A percentile compares a stretch with the other conserved stretches of the same genome.
phyloP scores from a whole-genome alignment of 2,797 vertebrate genomes.

The Ceyx erithaca region DNA sequence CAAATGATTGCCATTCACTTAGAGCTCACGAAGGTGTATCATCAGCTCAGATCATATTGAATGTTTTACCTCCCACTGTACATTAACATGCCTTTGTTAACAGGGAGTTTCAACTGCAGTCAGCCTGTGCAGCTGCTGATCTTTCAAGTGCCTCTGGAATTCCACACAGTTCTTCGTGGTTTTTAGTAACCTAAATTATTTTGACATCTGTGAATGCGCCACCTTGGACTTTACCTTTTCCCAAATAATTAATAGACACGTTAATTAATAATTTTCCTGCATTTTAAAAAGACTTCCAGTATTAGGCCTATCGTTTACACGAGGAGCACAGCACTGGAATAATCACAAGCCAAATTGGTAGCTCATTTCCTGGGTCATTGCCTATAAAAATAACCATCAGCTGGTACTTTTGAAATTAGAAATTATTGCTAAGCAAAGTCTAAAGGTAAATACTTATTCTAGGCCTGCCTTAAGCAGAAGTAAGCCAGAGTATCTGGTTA shows the following conservation, averaged over 20 bases:
- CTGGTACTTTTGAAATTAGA: neutral
- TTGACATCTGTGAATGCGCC: slow-evolving; percentile 57
- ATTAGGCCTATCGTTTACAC: neutral
- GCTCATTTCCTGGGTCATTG: neutral
- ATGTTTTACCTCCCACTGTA: slow-evolving; percentile 58
- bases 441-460: neutral
- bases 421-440: neutral
- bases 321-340: neutral
- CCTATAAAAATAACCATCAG: neutral
- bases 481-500: neutral
- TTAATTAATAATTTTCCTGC: slow-evolving; percentile 37
- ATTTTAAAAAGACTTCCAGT: slow-evolving; percentile 40
- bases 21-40: slow-evolving; percentile 52
- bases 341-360: neutral
- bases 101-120: slow-evolving; percentile 15
- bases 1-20: slow-evolving; percentile 41
- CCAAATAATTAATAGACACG: slow-evolving; percentile 54
- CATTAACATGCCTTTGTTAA: slow-evolving; percentile 69
- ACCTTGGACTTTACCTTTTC: slow-evolving; percentile 48
- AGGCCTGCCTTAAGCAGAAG: neutral
- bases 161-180: slow-evolving; percentile 6
- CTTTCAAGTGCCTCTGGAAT: slow-evolving; percentile 56
- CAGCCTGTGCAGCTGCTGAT: slow-evolving; percentile 25
- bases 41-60: slow-evolving; percentile 38
- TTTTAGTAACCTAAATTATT: slow-evolving; percentile 70